Evolutionary conservation across 2,888 invertebrate species (phyloP).

Genomic region (Thalpophila matura): DNA sequence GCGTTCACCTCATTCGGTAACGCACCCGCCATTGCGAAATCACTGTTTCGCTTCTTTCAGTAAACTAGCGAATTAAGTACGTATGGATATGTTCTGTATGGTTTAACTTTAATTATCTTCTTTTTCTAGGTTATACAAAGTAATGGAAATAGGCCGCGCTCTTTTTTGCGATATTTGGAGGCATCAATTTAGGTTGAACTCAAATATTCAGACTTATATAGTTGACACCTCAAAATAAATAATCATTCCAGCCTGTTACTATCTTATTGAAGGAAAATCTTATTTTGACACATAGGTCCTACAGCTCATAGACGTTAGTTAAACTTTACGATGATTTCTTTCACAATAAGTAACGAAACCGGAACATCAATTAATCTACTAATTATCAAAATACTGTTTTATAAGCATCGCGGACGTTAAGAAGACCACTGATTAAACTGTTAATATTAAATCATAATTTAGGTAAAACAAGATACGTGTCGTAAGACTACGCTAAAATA

Average conservation of each 20-base stretch:
- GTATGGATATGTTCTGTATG: slow-evolving; percentile 18
- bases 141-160: not conserved
- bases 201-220: not conserved
- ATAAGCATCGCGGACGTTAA: too few relatives aligned
- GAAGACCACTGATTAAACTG: not conserved
- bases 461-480: not conserved
- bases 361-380: too few relatives aligned
- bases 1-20: slow-evolving; percentile 71
- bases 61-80: slow-evolving; percentile 35
- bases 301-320: too few relatives aligned
- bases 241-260: too few relatives aligned
- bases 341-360: too few relatives aligned
- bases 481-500: not conserved
- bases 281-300: too few relatives aligned
- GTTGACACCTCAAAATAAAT: too few relatives aligned
- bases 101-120: slow-evolving; percentile 6
- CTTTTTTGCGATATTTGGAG: not conserved
- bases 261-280: too few relatives aligned
- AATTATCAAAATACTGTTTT: too few relatives aligned
- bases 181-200: not conserved
- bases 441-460: too few relatives aligned
- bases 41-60: slow-evolving; percentile 48
- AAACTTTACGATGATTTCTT: too few relatives aligned
- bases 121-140: slow-evolving; percentile 24
- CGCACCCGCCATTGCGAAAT: slow-evolving; percentile 44